These are phyloP conservation scores for Holothuria leucospilota DNA, from an alignment of 53 echinoderm and acorn worm species.

Conservation along the genomic window DNA sequence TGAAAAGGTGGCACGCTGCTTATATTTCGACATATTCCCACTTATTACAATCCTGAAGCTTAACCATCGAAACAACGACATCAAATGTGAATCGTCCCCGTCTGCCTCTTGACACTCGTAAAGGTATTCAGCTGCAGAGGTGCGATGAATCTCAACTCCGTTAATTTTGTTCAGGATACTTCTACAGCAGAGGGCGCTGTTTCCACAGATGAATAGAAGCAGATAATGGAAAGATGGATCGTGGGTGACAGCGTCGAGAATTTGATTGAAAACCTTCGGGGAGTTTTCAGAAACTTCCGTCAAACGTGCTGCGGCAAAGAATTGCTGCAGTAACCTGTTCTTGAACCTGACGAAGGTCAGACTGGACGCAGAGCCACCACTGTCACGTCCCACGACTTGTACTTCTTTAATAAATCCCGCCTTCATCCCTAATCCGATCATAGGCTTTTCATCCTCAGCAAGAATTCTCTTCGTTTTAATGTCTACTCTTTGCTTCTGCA, in stretches of 20 bases:
- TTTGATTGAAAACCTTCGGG: background rate
- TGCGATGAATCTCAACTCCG: background rate
- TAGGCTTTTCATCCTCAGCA: slow-evolving; percentile 4
- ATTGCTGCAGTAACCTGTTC: slow-evolving; percentile 24
- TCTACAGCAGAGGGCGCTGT: slow-evolving; percentile 32
- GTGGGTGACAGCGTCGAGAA: background rate
- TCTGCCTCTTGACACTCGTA: slow-evolving; percentile 25
- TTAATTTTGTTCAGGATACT: background rate
- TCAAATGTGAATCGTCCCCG: background rate
- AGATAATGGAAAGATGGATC: slow-evolving; percentile 2
- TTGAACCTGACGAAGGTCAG: slow-evolving; percentile 30
- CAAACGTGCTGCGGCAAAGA: slow-evolving; percentile 28
- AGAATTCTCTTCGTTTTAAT: slow-evolving; percentile 14
- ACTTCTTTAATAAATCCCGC: slow-evolving; percentile 18
- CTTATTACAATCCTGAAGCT: background rate
- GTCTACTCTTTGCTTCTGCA: slow-evolving; percentile 7
- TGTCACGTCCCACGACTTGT: background rate
- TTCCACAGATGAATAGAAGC: slow-evolving; percentile 12
- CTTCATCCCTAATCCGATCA: slow-evolving; percentile 26
- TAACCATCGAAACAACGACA: slow-evolving; percentile 12
- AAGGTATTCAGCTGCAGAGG: slow-evolving; percentile 2
- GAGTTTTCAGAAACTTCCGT: background rate
- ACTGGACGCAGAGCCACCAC: background rate
- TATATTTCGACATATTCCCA: slow-evolving; percentile 14
- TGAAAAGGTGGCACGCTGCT: slow-evolving; percentile 38